A percentile compares a stretch with the other conserved stretches of the same genome.
Evolutionary conservation across 1,140 invertebrate genomes (phyloP).

Genomic region (Brachionus asplanchnoidis): DNA sequence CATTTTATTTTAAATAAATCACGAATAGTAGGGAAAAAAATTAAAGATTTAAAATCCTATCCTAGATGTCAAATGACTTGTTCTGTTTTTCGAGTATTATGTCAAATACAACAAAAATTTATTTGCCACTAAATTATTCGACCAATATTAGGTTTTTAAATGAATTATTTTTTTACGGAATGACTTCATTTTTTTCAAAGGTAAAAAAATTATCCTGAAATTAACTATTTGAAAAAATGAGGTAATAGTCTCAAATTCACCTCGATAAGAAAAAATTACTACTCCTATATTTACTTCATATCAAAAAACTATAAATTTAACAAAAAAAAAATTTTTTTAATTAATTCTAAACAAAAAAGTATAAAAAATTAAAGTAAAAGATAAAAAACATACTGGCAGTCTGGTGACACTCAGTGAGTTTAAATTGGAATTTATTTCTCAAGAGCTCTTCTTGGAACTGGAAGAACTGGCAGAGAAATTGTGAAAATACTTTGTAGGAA

Average conservation of each 20-base stretch:
- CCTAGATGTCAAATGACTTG: no score
- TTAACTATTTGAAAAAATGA: not conserved
- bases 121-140: no score
- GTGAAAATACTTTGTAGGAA: not conserved
- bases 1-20: no score
- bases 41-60: no score
- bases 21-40: no score
- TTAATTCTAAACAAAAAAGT: no score
- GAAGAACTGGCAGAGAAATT: slow-evolving; percentile 30
- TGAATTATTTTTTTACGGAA: not conserved
- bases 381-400: not conserved
- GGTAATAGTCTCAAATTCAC: not conserved
- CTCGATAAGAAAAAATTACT: not conserved
- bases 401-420: not conserved
- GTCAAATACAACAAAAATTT: no score
- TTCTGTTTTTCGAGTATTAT: no score
- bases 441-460: slow-evolving; percentile 33
- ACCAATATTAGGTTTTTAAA: no score
- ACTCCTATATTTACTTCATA: no score
- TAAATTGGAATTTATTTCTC: not conserved
- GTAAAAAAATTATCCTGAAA: not conserved
- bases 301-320: no score
- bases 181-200: not conserved
- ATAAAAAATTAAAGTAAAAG: not conserved
- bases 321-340: no score